A percentile compares a stretch with the other conserved stretches of the same genome.
These are phyloP conservation scores for Heliconius ismenius DNA, from an alignment of 2,888 invertebrate species.

Conservation along the genomic window DNA sequence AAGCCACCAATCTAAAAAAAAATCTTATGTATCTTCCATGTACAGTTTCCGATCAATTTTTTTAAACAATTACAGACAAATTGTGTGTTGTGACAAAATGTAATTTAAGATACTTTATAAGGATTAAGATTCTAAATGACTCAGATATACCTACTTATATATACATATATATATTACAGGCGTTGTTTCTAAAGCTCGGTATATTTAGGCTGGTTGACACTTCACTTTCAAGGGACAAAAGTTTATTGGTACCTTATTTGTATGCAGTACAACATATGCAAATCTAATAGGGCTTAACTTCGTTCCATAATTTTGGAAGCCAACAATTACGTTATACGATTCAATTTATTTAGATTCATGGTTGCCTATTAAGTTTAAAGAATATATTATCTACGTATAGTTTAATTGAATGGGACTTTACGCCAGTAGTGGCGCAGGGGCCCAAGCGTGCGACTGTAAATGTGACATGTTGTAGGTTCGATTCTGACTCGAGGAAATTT, in stretches of 20 bases:
- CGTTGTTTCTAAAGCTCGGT: slow-evolving; percentile 50
- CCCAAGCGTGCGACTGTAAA: background rate
- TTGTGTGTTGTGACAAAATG: too few species aligned
- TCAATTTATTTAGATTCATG: background rate
- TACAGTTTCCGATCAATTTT: too few species aligned
- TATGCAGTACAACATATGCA: slow-evolving; percentile 49
- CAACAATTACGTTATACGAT: background rate
- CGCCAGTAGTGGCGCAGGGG: background rate
- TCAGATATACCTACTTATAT: background rate
- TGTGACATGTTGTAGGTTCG: background rate
- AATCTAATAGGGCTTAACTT: slow-evolving; percentile 45
- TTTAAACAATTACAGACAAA: background rate
- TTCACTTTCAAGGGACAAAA: slow-evolving; percentile 59
- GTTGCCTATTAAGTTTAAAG: background rate
- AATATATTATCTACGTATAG: background rate
- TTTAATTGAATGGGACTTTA: background rate
- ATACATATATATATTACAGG: too few species aligned
- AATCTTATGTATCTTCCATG: too few species aligned
- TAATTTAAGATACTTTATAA: background rate
- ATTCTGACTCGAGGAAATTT: too few species aligned
- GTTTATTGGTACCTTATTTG: slow-evolving; percentile 60
- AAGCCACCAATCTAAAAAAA: too few species aligned
- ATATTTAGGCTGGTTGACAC: slow-evolving; percentile 58
- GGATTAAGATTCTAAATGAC: background rate
- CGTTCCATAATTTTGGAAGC: slow-evolving; percentile 8